These are phyloP conservation scores for Celastrina argiolus DNA, from an alignment of 2,888 invertebrate genomes.

Conservation along the genomic window DNA sequence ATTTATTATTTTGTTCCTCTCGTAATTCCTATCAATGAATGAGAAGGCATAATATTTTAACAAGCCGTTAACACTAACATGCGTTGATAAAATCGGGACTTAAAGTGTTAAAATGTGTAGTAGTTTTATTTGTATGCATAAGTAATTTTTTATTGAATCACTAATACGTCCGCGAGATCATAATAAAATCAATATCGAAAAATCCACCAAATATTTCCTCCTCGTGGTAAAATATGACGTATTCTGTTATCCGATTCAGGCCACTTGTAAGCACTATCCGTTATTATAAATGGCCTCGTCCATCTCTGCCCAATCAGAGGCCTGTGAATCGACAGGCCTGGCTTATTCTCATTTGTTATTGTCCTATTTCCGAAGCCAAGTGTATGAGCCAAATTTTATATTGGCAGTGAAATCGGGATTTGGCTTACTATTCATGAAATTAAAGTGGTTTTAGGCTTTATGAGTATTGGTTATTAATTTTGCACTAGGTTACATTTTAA, in stretches of 20 bases:
- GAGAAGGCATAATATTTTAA: no score
- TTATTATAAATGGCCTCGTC: constrained; percentile 22
- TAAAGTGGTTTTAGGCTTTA: constrained; percentile 6
- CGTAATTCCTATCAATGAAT: no score
- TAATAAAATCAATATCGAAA: no score
- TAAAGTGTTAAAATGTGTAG: no score
- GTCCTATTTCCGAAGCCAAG: constrained; percentile 63
- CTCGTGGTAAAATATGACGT: background rate
- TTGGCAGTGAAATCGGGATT: constrained; percentile 38
- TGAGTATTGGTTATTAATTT: background rate
- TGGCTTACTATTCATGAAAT: constrained; percentile 16
- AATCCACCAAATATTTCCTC: background rate
- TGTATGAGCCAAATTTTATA: constrained; percentile 45
- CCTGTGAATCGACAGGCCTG: constrained; percentile 52
- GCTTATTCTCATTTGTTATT: constrained; percentile 57
- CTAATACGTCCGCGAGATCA: no score
- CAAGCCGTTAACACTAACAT: no score
- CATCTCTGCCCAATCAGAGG: constrained; percentile 33
- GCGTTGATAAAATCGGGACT: no score
- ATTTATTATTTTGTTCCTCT: no score
- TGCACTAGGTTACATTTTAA: background rate
- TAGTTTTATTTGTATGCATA: no score
- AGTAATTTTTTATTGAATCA: no score
- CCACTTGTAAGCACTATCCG: constrained; percentile 10
- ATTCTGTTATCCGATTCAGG: constrained; percentile 11